Base-by-base conservation (phyloP, 2,888 invertebrate genomes). In the Belgica antarctica region DNA sequence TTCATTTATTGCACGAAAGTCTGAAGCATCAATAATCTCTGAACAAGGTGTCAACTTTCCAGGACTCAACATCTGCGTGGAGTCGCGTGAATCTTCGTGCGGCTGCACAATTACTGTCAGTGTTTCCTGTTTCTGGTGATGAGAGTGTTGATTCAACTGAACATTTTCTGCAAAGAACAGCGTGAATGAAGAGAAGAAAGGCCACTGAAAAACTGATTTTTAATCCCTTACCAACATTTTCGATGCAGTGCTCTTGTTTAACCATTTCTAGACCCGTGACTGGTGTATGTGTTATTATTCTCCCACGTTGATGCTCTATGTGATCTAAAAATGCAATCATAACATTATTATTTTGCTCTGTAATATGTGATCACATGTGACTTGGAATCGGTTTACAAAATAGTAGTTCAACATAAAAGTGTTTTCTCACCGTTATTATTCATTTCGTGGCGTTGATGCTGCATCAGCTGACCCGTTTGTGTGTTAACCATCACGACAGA, bases 1-100 rank as follows among this genome's bases (percentile, higher is more conserved):
- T 77, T 90, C 90, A 57, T 83, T 82, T 72, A 83, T 80, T 71
- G 81, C 80, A 70, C 85, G 82, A 75, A 83, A 83, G 75, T 84
- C 84, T 61, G 80, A 80, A 46, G 82, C 80, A 76, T 84, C 84
- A 74, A 84, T 82, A 82, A 84, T 84, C 72, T 80, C 82, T 71
- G 81, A 80, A 71, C 82, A 81, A 41, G 84, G 84, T 65, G 83
- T 83, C 47, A 85, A 77, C 74, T 84, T 83, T 59, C 82, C 82
- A 24, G 85, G 84, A 77, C 85, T 85, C 28, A 86, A 79, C 57
- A 85, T 77, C 73, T 85, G 84, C 0, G 24, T 28, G 66, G 84
- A 83, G 74, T 85, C 85, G 71, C 82, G 81, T 28, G 84, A 84
- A 73, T 85, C 85, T 74, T 84, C 83, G 72, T 84, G 84, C 24